Conservation (phyloP, 2,113 vertebrate genomes). For the Nesoenas mayeri region DNA sequence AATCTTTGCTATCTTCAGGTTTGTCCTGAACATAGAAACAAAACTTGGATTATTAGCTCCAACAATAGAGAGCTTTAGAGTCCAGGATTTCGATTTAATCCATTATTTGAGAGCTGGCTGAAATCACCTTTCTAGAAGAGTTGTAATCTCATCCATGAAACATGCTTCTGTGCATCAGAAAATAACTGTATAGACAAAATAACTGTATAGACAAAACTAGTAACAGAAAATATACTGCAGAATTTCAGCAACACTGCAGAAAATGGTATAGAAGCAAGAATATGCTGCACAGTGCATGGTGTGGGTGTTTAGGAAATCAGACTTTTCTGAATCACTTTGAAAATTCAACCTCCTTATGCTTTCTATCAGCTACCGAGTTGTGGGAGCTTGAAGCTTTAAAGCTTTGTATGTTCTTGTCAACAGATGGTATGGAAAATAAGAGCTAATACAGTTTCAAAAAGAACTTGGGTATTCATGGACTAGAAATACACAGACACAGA, state of each 20-base stretch:
- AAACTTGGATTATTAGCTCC: neutral
- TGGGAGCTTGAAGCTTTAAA: neutral
- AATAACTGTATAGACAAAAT: neutral
- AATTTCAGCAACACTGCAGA: neutral
- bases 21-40: neutral
- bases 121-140: neutral
- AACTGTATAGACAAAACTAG: too few species aligned
- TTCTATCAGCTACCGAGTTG: neutral
- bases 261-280: neutral
- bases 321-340: neutral
- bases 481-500: neutral
- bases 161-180: neutral
- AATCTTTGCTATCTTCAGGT: neutral
- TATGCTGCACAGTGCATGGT: neutral
- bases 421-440: neutral
- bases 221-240: neutral
- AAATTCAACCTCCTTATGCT: neutral
- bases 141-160: neutral
- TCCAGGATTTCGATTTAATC: neutral
- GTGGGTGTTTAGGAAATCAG: neutral
- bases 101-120: neutral
- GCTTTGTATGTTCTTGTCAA: neutral
- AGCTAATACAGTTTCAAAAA: neutral
- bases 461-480: neutral
- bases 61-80: neutral